Evolutionary conservation across 2,797 vertebrate species (phyloP).

Genomic region (Rhinophrynus dorsalis): DNA sequence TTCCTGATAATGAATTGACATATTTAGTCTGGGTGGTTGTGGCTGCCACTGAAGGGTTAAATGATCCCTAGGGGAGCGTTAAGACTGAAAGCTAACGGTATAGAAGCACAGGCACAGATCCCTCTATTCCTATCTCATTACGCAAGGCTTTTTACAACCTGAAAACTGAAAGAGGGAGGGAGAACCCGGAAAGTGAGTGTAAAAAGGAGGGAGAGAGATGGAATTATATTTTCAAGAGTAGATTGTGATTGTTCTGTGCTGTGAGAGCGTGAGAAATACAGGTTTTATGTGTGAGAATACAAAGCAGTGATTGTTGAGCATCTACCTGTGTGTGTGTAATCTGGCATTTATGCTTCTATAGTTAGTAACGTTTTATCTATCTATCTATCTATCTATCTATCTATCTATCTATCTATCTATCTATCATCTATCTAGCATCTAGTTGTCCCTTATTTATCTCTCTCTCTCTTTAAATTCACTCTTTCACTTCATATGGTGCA

Average conservation of each 20-base stretch:
- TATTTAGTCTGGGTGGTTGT: background rate
- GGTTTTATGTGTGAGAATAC: slow-evolving; percentile 15
- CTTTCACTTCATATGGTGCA: too few relatives aligned
- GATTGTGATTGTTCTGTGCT: slow-evolving; percentile 1
- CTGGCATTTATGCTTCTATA: background rate
- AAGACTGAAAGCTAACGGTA: background rate
- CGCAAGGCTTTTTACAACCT: slow-evolving; percentile 7
- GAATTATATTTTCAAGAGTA: background rate
- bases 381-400: too few relatives aligned
- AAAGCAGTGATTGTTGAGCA: too few relatives aligned
- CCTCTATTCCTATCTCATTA: slow-evolving; percentile 1
- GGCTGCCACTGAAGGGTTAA: background rate
- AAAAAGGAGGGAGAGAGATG: background rate
- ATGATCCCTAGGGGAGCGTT: background rate
- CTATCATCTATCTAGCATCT: too few relatives aligned
- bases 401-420: too few relatives aligned
- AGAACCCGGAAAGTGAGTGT: background rate
- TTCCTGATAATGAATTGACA: background rate
- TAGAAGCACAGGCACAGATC: background rate
- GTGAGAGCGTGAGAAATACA: slow-evolving; percentile 4
- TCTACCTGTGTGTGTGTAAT: too few relatives aligned
- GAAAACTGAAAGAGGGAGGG: slow-evolving; percentile 6
- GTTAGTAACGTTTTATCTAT: too few relatives aligned
- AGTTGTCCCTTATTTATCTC: too few relatives aligned
- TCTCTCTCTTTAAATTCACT: too few relatives aligned